Base-by-base conservation (phyloP, 2,888 invertebrate genomes). In the Pollenia griseotomentosa region DNA sequence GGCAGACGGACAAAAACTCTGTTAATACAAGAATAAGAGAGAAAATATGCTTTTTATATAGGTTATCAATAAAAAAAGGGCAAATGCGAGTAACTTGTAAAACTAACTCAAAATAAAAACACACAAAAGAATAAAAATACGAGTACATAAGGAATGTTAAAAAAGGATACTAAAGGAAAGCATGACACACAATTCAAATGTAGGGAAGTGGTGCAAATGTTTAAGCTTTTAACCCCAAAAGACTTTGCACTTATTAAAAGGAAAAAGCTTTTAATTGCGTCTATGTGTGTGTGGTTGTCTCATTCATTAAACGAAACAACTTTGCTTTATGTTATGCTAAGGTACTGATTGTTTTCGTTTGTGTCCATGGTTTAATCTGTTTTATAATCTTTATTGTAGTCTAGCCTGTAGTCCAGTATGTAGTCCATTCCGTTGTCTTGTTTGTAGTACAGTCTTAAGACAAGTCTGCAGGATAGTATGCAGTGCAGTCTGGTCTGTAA, bases 131-230 rank as follows among this genome's bases (percentile, higher is more conserved):
- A 59, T 7, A 68, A 12, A 79, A 68, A 73, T 44, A 51, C 66
- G 51, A 65, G 19, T 19, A 66, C 73, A 73, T 6, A 77, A 66
- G 79, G 59, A 59, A 84, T 46, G 2, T 19, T 2, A 53, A 74
- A 73, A 23, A 80, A 71, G 74, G 74, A 86, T 70, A 53, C 74
- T 65, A 55, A 6, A 71, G 53, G 19, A 82, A 71, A 74, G 57
- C 68, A 74, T 84, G 81, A 84, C 81, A 87, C 48, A 83, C 68
- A 84, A 82, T 84, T 68, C 14, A 78, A 84, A 87, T 78, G 63
- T 87, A 82, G 87, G 81, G 63, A 84, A 87, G 87, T 87, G 81
- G 87, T 87, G 87, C 84, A 87, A 87, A 84, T 66, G 23, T 19
- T 74, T 84, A 82, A 84, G 66, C 78, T 87, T 74, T 42, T 61